Base-by-base conservation (phyloP, 2,113 vertebrate species). In the Haliaeetus leucogaster region DNA sequence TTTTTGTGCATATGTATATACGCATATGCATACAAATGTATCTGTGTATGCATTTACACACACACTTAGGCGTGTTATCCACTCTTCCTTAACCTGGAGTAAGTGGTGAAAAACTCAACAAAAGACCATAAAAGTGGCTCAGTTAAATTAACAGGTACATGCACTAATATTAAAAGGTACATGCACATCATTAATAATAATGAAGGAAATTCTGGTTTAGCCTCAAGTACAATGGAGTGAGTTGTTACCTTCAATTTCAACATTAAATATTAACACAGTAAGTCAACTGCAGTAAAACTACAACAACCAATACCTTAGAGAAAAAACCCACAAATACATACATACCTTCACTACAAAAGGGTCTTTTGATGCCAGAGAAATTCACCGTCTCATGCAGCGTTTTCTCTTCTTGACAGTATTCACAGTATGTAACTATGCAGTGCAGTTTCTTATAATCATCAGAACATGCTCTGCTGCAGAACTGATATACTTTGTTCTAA, bases 371-470 rank as follows among this genome's bases (percentile, higher is more conserved):
- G n/a, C 99, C 99, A 61, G 99, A 99, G 98, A 99, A 99, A 97
- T 99, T 99, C 95, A 99, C 99, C 20, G 98, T 99, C 97, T 99
- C 99, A 22, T 99, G 99, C 61, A 99, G 98, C 5, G 99, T 99
- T 98, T 99, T 99, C 97, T 99, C 99, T 96, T 99, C 99, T 95
- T 99, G 99, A 96, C 99, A 99, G 97, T 99, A 99, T 98, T 99
- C 99, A 79, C 99, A 99, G 97, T 99, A 99, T 3, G 99, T 99
- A 95, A 99, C 99, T 87, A 99, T 99, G 97, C 99, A 99, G 93
- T 99, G 99, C 47, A 99, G 98, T 95, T 99, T 99, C 98, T 99
- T 99, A 97, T 99, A 99, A 97, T 99, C 99, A 96, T 99, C 99
- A 93, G 99, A 99, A 97, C 99, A 99, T 34, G 98, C 97, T 98